Evolutionary conservation across 23 tunicate genomes (phyloP).

Genomic region (Oikopleura albicans): DNA sequence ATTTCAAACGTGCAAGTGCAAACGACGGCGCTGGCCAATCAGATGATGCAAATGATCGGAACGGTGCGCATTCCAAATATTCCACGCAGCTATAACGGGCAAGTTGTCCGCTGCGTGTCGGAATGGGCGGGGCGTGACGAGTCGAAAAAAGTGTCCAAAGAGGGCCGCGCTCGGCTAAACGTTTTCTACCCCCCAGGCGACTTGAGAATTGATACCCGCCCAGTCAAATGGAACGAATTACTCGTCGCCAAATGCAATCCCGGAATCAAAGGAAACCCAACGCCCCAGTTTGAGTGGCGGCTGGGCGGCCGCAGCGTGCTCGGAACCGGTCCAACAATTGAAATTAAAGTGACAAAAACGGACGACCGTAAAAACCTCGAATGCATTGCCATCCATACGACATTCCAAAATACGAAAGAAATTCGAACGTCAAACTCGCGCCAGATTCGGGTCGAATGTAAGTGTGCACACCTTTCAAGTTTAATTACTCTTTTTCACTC

Average conservation of each 20-base stretch:
- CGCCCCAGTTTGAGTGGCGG: background rate
- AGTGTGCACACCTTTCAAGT: too few relatives aligned
- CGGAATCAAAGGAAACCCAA: conserved; percentile 13
- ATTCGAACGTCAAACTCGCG: background rate
- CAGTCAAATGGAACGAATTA: background rate
- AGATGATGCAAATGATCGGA: background rate
- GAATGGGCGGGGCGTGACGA: background rate
- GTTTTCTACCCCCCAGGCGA: background rate
- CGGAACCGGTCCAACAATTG: background rate
- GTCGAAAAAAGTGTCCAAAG: background rate
- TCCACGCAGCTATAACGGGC: background rate
- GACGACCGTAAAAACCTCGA: conserved; percentile 9
- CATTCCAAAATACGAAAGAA: background rate
- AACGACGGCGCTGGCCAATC: background rate
- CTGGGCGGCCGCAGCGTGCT: background rate
- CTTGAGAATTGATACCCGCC: background rate
- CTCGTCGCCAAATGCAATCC: background rate
- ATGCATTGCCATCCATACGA: background rate
- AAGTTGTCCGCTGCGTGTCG: background rate
- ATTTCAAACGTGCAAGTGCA: background rate
- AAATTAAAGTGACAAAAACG: background rate
- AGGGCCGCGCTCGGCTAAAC: background rate
- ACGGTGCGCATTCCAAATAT: background rate
- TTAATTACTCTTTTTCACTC: too few relatives aligned
- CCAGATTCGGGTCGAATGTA: background rate